Conservation (phyloP, 2,888 invertebrate genomes). For the Galerucella calmariensis region DNA sequence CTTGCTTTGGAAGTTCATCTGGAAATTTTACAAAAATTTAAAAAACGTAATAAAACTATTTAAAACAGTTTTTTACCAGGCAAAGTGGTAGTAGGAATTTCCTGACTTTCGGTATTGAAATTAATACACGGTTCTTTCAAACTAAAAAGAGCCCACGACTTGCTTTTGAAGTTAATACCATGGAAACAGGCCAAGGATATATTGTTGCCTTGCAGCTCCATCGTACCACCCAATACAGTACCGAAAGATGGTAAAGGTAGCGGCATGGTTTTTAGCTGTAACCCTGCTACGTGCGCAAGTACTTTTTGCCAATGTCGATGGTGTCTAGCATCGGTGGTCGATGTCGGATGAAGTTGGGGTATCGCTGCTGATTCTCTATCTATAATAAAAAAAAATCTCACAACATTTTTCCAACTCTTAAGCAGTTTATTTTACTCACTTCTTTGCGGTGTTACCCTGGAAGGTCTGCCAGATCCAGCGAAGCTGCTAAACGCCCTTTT, state of each 20-base stretch:
- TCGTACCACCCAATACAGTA: constrained; percentile 86
- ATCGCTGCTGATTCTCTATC: constrained; percentile 37
- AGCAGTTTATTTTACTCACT: constrained; percentile 44
- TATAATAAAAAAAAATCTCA: constrained; percentile 28
- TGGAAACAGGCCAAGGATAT: constrained; percentile 97
- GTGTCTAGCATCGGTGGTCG: constrained; percentile 53
- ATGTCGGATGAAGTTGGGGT: constrained; percentile 25
- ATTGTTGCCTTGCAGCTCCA: constrained; percentile 89
- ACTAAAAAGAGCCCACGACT: constrained; percentile 96
- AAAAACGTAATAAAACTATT: neutral
- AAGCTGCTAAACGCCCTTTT: constrained; percentile 81
- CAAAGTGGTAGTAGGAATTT: constrained; percentile 72
- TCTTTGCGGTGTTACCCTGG: constrained; percentile 59
- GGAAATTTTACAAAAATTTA: constrained; percentile 16
- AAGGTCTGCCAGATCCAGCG: constrained; percentile 55
- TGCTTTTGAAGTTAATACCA: constrained; percentile 94
- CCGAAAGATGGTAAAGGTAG: constrained; percentile 77
- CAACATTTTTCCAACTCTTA: neutral
- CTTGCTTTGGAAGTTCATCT: constrained; percentile 65
- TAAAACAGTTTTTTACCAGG: constrained; percentile 64
- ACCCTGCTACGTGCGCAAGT: constrained; percentile 81
- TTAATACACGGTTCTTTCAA: constrained; percentile 92
- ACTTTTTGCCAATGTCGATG: constrained; percentile 93
- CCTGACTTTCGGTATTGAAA: constrained; percentile 93
- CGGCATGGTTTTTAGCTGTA: constrained; percentile 80